A percentile compares a stretch with the other conserved stretches of the same genome.
phyloP scores from a whole-genome alignment of 2,797 vertebrate genomes.

The Gymnopithys bicolor region DNA sequence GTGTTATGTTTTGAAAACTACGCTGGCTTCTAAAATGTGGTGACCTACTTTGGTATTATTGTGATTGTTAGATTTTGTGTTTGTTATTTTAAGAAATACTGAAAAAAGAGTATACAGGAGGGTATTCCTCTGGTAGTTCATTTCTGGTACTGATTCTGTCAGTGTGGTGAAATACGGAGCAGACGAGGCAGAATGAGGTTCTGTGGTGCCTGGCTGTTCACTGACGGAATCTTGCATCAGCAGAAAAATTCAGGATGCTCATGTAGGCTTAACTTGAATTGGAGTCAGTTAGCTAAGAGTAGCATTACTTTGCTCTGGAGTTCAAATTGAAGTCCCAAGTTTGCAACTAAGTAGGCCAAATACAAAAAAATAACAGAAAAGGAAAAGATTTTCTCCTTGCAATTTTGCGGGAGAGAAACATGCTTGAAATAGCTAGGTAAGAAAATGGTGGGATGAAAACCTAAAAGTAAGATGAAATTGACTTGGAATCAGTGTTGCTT shows the following conservation, averaged over 20 bases:
- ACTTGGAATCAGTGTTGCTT: background rate
- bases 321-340: background rate
- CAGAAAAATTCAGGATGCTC: background rate
- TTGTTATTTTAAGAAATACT: background rate
- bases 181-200: background rate
- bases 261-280: background rate
- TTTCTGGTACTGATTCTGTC: background rate
- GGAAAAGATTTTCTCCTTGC: background rate
- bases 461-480: background rate
- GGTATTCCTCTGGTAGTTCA: background rate
- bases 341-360: background rate
- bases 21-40: accelerated
- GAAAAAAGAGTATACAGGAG: background rate
- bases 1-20: background rate
- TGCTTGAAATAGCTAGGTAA: background rate
- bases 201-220: background rate
- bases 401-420: background rate
- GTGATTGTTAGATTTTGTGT: background rate
- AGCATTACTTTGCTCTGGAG: background rate
- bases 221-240: background rate
- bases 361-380: background rate
- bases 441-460: background rate
- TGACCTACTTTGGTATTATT: background rate
- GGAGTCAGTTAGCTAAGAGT: background rate
- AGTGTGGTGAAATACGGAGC: background rate